A percentile compares a stretch with the other conserved stretches of the same genome.
Evolutionary conservation across 2,797 vertebrate genomes (phyloP).

Genomic region (Columba guinea): DNA sequence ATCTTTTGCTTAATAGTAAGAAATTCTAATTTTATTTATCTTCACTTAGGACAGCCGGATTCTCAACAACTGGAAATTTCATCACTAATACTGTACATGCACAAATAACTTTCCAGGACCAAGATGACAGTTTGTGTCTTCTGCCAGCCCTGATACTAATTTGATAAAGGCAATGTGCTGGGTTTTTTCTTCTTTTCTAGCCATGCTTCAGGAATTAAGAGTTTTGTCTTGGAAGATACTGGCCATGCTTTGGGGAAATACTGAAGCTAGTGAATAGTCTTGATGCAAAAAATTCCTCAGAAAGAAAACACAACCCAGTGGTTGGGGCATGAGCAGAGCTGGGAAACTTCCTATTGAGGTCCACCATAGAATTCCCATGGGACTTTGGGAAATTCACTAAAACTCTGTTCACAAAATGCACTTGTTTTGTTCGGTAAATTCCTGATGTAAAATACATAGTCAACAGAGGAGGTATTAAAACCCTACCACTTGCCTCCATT

Average conservation of each 20-base stretch:
- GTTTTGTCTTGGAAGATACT: not conserved
- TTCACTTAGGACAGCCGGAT: not conserved
- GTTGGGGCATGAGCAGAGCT: not conserved
- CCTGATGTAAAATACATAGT: not conserved
- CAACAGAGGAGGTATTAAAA: not conserved
- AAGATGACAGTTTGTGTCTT: not conserved
- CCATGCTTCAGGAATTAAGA: not conserved
- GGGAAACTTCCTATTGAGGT: not conserved
- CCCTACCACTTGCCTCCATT: not conserved
- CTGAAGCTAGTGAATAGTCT: not conserved
- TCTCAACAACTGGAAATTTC: not conserved
- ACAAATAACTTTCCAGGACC: not conserved
- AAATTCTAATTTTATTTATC: not conserved
- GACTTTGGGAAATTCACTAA: not conserved
- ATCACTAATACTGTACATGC: not conserved
- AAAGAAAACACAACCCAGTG: not conserved
- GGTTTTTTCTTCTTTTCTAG: not conserved
- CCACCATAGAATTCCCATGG: not conserved
- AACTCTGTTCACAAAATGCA: not conserved
- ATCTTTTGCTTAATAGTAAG: constrained; percentile 47
- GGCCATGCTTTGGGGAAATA: not conserved
- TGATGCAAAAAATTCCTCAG: not conserved
- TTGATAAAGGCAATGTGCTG: not conserved
- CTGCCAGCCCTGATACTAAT: not conserved
- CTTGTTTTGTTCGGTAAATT: not conserved